Base-by-base conservation (phyloP, 2,888 invertebrate genomes). In the Drosophila paracracens region DNA sequence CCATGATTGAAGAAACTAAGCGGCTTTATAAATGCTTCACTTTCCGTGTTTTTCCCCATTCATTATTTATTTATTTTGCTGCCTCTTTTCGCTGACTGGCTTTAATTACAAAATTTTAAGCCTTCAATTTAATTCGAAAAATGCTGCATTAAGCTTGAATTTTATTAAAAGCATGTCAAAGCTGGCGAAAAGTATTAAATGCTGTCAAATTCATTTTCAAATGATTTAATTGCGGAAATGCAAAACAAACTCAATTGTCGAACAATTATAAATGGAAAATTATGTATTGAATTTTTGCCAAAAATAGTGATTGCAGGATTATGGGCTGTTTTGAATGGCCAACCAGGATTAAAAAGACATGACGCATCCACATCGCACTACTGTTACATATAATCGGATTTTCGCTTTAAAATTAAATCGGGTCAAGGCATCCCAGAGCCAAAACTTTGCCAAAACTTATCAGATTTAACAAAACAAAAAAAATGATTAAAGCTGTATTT, bases 21-120 rank as follows among this genome's bases (percentile, higher is more conserved):
- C 88, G 48, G 87, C 76, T 90, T 90, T 83, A 68, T 67, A 74
- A 86, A 83, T 86, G 78, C 76, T 78, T 75, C 60, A 70, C 71
- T 76, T 78, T 74, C 29, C 27, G 27, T 25, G 60, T 43, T 70
- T 27, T 18, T 29, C 53, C 60, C 11, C 66, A 70, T 68, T 57
- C 70, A 90, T 83, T 76, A 86, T 76, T 86, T 86, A 90, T 78
- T 80, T 81, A 82, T 77, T 66, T 76, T 67, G 66, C 59, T 70
- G 65, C 54, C 70, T 67, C 73, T 80, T 74, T 75, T 75, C 75
- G 75, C 21, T 51, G 31, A 29, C 21, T 46, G 36, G 40, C 25
- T 51, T 43, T 60, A 78, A 88, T 79, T 74, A 63, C 58, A 27
- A 66, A 70, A 74, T 70, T 71, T 53, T 64, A 66, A 85, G 74